phyloP scores from a whole-genome alignment of 2,888 invertebrate species.

The Callinectes sapidus region DNA sequence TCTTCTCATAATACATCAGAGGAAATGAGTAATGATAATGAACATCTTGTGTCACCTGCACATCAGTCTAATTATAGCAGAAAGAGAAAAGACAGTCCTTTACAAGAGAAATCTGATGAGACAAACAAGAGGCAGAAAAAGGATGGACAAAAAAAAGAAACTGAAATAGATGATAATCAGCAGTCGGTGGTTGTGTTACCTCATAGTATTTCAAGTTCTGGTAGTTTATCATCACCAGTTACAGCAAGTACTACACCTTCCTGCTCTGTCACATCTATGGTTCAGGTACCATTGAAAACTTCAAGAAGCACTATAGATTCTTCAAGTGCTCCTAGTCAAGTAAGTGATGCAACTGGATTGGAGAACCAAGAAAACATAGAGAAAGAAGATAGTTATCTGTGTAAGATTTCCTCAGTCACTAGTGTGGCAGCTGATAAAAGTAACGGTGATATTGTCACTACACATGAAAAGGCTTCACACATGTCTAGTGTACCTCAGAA shows the following conservation, averaged over 20 bases:
- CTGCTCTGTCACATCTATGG: not conserved
- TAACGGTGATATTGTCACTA: not conserved
- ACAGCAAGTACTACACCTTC: not conserved
- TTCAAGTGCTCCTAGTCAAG: not conserved
- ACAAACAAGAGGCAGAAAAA: not conserved
- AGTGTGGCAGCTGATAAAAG: not conserved
- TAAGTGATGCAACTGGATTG: not conserved
- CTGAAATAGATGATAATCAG: not conserved
- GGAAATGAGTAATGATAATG: not conserved
- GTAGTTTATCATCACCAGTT: not conserved
- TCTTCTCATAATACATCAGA: not conserved
- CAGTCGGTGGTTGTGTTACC: not conserved
- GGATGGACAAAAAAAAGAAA: not conserved
- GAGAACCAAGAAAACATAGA: not conserved
- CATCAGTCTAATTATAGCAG: not conserved
- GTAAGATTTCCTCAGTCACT: not conserved
- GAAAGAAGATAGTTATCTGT: not conserved
- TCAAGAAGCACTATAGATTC: not conserved
- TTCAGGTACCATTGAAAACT: not conserved
- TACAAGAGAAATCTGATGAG: not conserved
- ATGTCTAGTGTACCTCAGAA: not conserved
- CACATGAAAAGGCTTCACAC: not conserved
- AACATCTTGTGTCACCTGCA: not conserved
- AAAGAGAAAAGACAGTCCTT: constrained; percentile 18
- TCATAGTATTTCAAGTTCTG: not conserved